Base-by-base conservation (phyloP, 1,140 invertebrate species). In the Cecropterus lyciades region DNA sequence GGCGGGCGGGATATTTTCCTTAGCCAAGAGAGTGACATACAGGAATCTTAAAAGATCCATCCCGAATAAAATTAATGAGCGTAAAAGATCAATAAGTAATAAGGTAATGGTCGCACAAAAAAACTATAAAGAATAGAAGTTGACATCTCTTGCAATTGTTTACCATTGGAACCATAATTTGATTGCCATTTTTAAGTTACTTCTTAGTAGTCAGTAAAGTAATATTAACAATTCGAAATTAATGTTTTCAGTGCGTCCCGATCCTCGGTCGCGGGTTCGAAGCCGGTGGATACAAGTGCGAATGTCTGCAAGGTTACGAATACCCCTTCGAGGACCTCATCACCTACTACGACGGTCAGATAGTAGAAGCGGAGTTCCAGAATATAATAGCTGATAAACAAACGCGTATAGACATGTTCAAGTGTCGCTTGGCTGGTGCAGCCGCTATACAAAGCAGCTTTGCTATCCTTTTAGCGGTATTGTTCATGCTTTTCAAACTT, bases 251-350 rank as follows among this genome's bases (percentile, higher is more conserved):
- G 98, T 99, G 98, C 89, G 97, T 99, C 15, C 98, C 98, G 10
- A 97, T 99, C 67, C 94, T 97, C 73, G 98, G 98, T 11, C 94
- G 98, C 85, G 97, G 97, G 48, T 99, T 97, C 87, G 96, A 98
- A 70, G 95, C 95, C 10, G 98, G 98, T 53, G 98, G 98, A n/a
- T 99, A 99, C 92, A 99, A 99, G 92, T 99, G 99, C 90, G 98
- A 99, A 87, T 99, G 98, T 84, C 95, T 97, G 56, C 98, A 99
- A 93, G 98, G 98, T 17, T 99, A 95, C 82, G 99, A 99, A 85
- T 99, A 99, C 94, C 98, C 98, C 0, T 99, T 98, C 85, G 98
- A 99, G 92, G 98, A 98, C 91, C 93, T 94, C 3, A 98, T 97
- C 77, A 99, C 97, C 3, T 99, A 99, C 88, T 99, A 97, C 85